Evolutionary conservation across 2,888 invertebrate genomes (phyloP), one percentile per base, ranked within the genome.

Genomic region (Melieria omissa): DNA sequence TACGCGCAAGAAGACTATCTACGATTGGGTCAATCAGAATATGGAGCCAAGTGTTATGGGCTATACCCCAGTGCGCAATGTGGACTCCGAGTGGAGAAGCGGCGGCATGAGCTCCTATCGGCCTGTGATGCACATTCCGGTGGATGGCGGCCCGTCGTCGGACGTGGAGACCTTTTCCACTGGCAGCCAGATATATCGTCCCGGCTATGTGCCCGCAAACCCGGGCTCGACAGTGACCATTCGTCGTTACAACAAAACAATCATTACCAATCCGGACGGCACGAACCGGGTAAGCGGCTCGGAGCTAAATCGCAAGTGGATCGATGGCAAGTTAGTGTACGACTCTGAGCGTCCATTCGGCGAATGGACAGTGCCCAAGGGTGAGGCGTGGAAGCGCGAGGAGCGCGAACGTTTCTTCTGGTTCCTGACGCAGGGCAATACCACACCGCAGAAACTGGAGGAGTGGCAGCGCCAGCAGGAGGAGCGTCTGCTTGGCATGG

Each of bases 401-500:
- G 86, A 86, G 74, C 83, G 86, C 42, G 86, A 86, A 66, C 82
- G 81, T 10, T 80, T 86, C 62, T 86, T 84, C 65, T 86, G 86
- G 86, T 79, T 82, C 44, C 74, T 86, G 66, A 78, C 78, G 29
- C 75, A 78, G 9, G 78, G 75, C 0, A 69, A 74, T 8, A 77
- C 80, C 0, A 78, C 80, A 0, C 76, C 79, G 0, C 82, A 83
- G 47, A 77, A 80, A 0, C 73, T 86, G 3, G 82, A 82, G 60
- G 81, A 80, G 12, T 86, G 86, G 86, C 84, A 86, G 68, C 79
- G 77, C 4, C 81, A 84, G 72, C 84, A 86, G 45, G 85, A 86
- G 65, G 86, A 86, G 55, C 84, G 86, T 5, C 72, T 86, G 1
- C 46, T 80, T 44, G 82, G 76, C 4, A 78, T 86, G 12, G 85